Conservation (phyloP, 1,140 invertebrate genomes). For the Hypothenemus hampei region DNA sequence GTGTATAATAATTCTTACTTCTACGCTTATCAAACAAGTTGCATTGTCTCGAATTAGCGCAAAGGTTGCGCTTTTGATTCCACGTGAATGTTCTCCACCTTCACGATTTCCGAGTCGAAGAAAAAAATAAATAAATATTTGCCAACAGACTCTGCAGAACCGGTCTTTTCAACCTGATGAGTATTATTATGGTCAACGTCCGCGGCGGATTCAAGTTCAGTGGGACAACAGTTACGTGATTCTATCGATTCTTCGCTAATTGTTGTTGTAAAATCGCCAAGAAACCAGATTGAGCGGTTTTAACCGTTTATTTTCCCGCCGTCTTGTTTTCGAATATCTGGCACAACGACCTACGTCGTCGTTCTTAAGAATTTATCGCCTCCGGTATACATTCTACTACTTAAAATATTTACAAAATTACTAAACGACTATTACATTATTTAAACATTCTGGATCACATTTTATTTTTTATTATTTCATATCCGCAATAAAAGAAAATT, state of each 20-base stretch:
- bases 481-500: too few species aligned
- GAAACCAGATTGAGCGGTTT: slow-evolving; percentile 9
- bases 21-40: background rate
- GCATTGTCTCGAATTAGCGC: slow-evolving; percentile 1
- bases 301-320: slow-evolving; percentile 14
- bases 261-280: slow-evolving; percentile 11
- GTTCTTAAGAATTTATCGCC: slow-evolving; percentile 2
- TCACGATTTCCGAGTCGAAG: background rate
- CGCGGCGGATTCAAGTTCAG: slow-evolving; percentile 17
- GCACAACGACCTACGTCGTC: slow-evolving; percentile 7
- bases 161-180: background rate
- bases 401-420: too few species aligned
- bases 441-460: too few species aligned
- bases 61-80: too few species aligned
- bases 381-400: too few species aligned
- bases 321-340: slow-evolving; percentile 6
- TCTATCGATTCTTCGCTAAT: slow-evolving; percentile 14
- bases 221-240: slow-evolving; percentile 23
- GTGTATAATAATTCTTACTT: too few species aligned
- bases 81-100: too few species aligned
- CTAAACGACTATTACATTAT: too few species aligned
- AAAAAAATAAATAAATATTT: slow-evolving; percentile 1
- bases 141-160: background rate
- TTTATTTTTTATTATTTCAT: too few species aligned
- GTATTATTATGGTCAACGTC: slow-evolving; percentile 19